Evolutionary conservation across 2,113 vertebrate genomes (phyloP).

Genomic region (Nothocercus julius): DNA sequence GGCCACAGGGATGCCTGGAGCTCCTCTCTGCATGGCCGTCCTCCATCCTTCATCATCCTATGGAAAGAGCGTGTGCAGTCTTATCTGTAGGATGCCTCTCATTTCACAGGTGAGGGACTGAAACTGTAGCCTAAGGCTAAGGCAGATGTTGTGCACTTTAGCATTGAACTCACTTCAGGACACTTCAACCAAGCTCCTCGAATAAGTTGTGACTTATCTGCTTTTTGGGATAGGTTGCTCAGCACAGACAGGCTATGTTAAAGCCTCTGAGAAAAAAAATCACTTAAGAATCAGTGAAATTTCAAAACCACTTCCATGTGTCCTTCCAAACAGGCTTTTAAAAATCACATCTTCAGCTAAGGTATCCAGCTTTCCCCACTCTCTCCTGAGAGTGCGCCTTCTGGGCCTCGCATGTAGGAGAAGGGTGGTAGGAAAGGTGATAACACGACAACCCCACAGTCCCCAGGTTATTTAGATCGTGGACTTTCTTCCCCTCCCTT

Average conservation of each 20-base stretch:
- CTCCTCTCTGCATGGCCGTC: not conserved
- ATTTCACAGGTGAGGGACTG: not conserved
- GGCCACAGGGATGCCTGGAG: not conserved
- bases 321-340: not conserved
- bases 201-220: not conserved
- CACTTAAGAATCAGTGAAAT: not conserved
- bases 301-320: not conserved
- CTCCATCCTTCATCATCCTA: rapidly evolving
- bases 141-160: not conserved
- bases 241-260: not conserved
- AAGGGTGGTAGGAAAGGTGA: not conserved
- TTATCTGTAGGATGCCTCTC: not conserved
- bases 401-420: not conserved
- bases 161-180: too few relatives aligned
- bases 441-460: not conserved
- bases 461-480: not conserved
- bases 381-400: not conserved
- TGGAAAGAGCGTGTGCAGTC: rapidly evolving
- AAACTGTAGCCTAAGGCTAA: not conserved
- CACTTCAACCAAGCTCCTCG: not conserved
- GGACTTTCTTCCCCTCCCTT: not conserved
- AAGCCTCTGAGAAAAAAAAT: not conserved
- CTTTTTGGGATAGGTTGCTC: not conserved
- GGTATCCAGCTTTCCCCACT: not conserved
- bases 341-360: not conserved